Conservation (phyloP, 2,888 invertebrate genomes). For the Drosophila subquinaria region DNA sequence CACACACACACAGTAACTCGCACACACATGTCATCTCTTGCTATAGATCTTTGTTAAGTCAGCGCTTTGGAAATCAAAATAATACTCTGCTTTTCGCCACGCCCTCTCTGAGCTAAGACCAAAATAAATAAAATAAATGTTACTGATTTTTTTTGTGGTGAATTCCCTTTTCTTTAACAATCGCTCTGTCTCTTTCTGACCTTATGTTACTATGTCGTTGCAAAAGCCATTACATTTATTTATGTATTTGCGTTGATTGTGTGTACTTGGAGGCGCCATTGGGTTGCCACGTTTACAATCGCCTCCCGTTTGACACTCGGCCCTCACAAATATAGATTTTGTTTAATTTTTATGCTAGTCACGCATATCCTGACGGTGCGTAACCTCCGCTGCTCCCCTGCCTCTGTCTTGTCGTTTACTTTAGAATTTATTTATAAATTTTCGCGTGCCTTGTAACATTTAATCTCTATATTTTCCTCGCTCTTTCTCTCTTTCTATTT, state of each 20-base stretch:
- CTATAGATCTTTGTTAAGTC: conserved; percentile 76
- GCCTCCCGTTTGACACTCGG: conserved; percentile 71
- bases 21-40: conserved; percentile 26
- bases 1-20: conserved; percentile 7
- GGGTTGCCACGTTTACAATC: conserved; percentile 54
- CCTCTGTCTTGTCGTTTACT: conserved; percentile 45
- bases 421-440: conserved; percentile 66
- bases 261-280: conserved; percentile 37
- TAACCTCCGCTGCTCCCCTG: neutral
- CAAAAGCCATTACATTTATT: conserved; percentile 74
- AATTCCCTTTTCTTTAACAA: neutral
- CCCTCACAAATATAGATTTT: conserved; percentile 51
- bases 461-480: conserved; percentile 11
- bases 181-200: neutral
- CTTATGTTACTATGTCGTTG: conserved; percentile 30
- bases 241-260: conserved; percentile 60
- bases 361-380: conserved; percentile 76
- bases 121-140: conserved; percentile 72
- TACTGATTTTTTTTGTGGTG: conserved; percentile 29
- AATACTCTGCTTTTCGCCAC: conserved; percentile 59
- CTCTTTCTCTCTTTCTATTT: conserved; percentile 4
- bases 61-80: conserved; percentile 76
- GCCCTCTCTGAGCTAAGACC: conserved; percentile 52
- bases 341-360: conserved; percentile 79
- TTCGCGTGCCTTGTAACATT: conserved; percentile 57